Conservation (phyloP, 2,113 vertebrate genomes). For the Turnix velox region DNA sequence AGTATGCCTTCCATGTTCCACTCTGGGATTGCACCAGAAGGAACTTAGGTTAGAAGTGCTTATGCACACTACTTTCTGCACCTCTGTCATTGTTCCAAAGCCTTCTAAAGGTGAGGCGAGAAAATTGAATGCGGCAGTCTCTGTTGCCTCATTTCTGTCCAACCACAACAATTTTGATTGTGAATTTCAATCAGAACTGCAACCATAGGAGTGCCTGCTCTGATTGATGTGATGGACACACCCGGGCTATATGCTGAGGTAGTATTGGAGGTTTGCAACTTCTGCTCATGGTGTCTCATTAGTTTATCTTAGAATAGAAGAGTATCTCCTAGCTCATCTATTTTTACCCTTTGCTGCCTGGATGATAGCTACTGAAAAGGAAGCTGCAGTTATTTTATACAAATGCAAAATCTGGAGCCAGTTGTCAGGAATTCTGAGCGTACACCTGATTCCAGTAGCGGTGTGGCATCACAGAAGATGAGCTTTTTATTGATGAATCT, state of each 20-base stretch:
- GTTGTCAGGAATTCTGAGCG: neutral
- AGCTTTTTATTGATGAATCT: neutral
- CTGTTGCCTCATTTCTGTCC: neutral
- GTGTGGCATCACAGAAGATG: neutral
- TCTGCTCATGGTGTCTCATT: neutral
- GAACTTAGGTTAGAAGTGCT: neutral
- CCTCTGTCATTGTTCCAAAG: neutral
- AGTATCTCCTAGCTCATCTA: neutral
- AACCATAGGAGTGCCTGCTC: neutral
- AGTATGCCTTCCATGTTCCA: neutral
- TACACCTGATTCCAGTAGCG: neutral
- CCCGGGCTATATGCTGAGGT: slow-evolving; percentile 23
- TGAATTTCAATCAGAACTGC: neutral
- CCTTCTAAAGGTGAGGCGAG: neutral
- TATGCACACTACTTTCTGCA: accelerated
- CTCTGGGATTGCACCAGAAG: neutral
- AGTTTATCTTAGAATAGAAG: neutral
- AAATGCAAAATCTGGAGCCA: neutral
- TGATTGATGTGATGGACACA: neutral
- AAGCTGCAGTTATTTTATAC: neutral
- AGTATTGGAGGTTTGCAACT: neutral
- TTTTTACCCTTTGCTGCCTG: neutral
- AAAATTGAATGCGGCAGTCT: neutral
- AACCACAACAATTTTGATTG: neutral
- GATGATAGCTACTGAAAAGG: neutral